Base-by-base conservation (phyloP, 2,113 vertebrate species). In the Pachycephala philippinensis region DNA sequence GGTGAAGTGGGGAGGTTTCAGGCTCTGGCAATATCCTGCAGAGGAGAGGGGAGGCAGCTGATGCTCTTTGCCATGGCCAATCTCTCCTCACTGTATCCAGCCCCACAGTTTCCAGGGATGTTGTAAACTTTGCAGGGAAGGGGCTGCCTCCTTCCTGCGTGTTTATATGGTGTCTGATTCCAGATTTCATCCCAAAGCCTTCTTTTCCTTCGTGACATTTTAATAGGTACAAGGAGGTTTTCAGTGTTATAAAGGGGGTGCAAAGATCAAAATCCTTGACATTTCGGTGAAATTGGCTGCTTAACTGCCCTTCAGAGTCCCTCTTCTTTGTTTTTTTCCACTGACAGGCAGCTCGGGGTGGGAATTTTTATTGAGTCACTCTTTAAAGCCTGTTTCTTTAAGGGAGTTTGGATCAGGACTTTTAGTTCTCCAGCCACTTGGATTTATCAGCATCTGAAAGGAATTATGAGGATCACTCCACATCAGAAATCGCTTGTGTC, bases 1-100 rank as follows among this genome's bases (percentile, higher is more conserved):
- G 94, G 93, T 97, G 79, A 80, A 90, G 75, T 27, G 59, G 8
- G 56, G 64, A 87, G 56, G 56, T 35, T 94, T 94, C 65, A 35
- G 15, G 37, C 72, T 49, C 77, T 87, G 63, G 45, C 72, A 78
- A 1, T 30, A 45, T 65, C 50, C 77, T 83, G 28, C 45, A 66
- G 75, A 66, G 82, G 45, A 72, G 71, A 65, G 5, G n/a, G 74
- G 79, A 87, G 61, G 53, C 66, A 83, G 66, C 40, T 49, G 45
- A 44, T 47, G 42, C 16, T 49, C 60, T 39, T 54, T 53, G 39
- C 0, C 6, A 13, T 8, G 75, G 63, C 64, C 54, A 35, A 0
- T 15, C 35, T 42, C 0, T 0, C 54, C 66, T 66, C 70, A 10
- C 18, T 33, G 1, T 5, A 3, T 22, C 1, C 4, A 57, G 40